Evolutionary conservation across 2,797 vertebrate genomes (phyloP).

Genomic region (Poeciliopsis presidionis): DNA sequence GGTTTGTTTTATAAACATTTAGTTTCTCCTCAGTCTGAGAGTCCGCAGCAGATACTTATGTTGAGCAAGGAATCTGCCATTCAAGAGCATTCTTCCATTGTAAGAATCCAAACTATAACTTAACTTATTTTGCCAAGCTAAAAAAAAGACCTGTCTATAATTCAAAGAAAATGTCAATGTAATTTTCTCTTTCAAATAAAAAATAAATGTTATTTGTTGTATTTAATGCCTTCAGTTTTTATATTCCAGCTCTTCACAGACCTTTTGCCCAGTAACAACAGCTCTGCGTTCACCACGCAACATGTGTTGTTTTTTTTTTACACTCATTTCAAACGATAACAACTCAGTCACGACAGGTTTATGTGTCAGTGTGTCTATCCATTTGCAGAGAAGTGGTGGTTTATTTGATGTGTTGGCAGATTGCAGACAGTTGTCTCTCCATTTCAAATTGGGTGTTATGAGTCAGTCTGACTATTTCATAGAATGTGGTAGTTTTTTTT

Average conservation of each 20-base stretch:
- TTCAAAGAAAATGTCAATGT: neutral
- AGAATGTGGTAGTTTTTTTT: neutral
- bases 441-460: neutral
- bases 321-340: neutral
- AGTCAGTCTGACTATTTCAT: neutral
- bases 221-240: neutral
- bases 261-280: neutral
- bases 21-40: neutral
- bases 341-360: neutral
- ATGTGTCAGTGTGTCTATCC: neutral
- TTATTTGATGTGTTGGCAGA: slow-evolving; percentile 21
- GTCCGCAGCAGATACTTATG: too few relatives aligned
- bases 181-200: neutral
- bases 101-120: neutral
- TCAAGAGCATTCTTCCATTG: neutral
- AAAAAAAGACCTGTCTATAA: neutral
- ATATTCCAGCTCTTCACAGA: neutral
- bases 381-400: slow-evolving; percentile 9
- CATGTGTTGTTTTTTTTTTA: neutral
- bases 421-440: slow-evolving; percentile 1
- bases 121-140: neutral
- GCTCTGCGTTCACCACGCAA: neutral
- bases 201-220: neutral
- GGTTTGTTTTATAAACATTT: neutral
- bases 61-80: neutral